A percentile compares a stretch with the other conserved stretches of the same genome.
Evolutionary conservation across 1,140 invertebrate genomes (phyloP).

Genomic region (Magallana ariakensis): DNA sequence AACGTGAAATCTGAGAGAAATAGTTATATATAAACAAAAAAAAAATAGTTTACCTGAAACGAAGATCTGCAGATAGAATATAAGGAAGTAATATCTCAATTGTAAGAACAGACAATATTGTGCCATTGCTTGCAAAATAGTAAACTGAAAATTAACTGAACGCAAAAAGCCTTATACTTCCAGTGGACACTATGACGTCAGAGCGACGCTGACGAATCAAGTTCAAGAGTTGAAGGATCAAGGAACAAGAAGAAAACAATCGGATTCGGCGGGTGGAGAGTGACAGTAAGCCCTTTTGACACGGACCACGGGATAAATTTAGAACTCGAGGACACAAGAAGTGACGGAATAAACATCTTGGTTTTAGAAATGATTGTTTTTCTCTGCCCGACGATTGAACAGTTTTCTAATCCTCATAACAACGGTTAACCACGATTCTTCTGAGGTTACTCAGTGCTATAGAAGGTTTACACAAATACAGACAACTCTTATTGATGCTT

Average conservation of each 20-base stretch:
- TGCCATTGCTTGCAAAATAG: not conserved
- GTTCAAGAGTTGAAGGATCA: constrained; percentile 13
- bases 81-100: not conserved
- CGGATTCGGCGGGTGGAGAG: not conserved
- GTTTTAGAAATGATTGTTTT: not conserved
- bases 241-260: not conserved
- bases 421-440: not conserved
- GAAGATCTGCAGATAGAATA: not conserved
- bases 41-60: not conserved
- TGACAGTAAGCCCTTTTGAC: constrained; percentile 15
- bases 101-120: not conserved
- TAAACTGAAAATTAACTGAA: not conserved
- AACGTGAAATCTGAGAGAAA: too few species aligned
- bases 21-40: too few species aligned
- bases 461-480: too few species aligned
- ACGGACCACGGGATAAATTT: not conserved
- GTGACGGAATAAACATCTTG: not conserved
- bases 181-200: not conserved
- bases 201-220: not conserved
- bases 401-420: not conserved
- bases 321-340: not conserved
- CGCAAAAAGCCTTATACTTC: not conserved
- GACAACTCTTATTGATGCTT: too few species aligned
- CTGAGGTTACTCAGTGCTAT: not conserved
- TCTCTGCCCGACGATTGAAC: not conserved